phyloP scores from a whole-genome alignment of 2,888 invertebrate species.

The Linyphia triangularis region DNA sequence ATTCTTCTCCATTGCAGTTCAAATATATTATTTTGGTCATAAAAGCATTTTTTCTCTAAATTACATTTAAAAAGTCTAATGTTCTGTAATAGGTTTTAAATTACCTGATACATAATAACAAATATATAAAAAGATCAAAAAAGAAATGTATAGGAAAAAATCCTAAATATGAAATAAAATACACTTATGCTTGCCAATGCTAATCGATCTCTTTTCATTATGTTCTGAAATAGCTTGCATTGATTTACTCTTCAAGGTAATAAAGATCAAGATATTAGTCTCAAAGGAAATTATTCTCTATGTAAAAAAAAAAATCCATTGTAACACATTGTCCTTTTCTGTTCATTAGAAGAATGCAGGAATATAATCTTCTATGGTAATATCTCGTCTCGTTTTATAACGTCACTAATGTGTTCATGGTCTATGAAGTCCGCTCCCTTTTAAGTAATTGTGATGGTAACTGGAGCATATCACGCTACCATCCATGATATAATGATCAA shows the following conservation, averaged over 20 bases:
- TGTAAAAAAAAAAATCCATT: constrained; percentile 45
- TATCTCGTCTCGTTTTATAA: constrained; percentile 45
- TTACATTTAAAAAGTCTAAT: too few species aligned
- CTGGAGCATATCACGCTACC: constrained; percentile 68
- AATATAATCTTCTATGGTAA: constrained; percentile 19
- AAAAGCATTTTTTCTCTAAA: too few species aligned
- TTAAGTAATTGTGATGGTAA: constrained; percentile 58
- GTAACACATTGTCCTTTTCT: neutral
- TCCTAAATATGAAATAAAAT: too few species aligned
- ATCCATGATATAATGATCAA: constrained; percentile 38
- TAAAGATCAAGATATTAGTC: constrained; percentile 26
- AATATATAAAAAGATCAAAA: too few species aligned
- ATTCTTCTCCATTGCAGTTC: too few species aligned
- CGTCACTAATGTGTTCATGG: constrained; percentile 59
- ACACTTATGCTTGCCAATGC: too few species aligned
- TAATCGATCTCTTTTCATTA: neutral
- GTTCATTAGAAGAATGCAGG: constrained; percentile 1
- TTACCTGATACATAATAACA: too few species aligned
- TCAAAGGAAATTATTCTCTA: neutral
- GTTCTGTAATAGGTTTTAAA: too few species aligned
- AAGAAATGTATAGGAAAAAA: too few species aligned
- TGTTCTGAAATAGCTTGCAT: neutral
- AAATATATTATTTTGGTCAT: too few species aligned
- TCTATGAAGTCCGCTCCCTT: constrained; percentile 45
- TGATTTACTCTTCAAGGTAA: neutral